Conservation (phyloP, 2,113 vertebrate species). For the Ifrita kowaldi region DNA sequence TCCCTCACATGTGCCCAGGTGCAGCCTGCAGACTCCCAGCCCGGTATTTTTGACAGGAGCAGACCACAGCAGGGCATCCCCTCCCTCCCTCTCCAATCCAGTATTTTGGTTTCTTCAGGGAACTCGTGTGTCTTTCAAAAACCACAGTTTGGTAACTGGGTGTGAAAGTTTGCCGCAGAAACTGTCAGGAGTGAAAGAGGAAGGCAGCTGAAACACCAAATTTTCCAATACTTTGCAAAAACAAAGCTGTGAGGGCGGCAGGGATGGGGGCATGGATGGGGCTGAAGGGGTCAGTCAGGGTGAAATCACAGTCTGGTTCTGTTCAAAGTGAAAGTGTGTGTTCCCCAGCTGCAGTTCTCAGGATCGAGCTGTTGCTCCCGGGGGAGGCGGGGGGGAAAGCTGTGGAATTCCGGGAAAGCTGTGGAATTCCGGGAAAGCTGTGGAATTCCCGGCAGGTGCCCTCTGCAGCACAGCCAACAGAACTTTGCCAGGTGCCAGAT, state of each 20-base stretch:
- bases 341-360: accelerated
- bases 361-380: not conserved
- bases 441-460: not conserved
- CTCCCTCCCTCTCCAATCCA: accelerated
- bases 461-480: accelerated
- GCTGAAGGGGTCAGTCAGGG: not conserved
- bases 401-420: not conserved
- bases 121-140: not conserved
- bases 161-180: not conserved
- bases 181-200: not conserved
- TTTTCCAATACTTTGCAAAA: not conserved
- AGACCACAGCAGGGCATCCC: not conserved
- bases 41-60: not conserved
- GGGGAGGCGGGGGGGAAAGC: not conserved
- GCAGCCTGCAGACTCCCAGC: not conserved
- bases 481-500: not conserved
- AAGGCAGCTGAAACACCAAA: not conserved
- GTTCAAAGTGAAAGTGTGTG: not conserved
- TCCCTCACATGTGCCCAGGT: not conserved
- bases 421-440: not conserved
- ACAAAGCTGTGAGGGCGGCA: accelerated
- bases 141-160: not conserved
- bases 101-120: not conserved
- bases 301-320: not conserved
- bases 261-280: too few species aligned